Evolutionary conservation across 92 coral and sea anemone genomes (phyloP), one percentile per base, ranked within the genome.

Genomic region (Palythoa grandis): DNA sequence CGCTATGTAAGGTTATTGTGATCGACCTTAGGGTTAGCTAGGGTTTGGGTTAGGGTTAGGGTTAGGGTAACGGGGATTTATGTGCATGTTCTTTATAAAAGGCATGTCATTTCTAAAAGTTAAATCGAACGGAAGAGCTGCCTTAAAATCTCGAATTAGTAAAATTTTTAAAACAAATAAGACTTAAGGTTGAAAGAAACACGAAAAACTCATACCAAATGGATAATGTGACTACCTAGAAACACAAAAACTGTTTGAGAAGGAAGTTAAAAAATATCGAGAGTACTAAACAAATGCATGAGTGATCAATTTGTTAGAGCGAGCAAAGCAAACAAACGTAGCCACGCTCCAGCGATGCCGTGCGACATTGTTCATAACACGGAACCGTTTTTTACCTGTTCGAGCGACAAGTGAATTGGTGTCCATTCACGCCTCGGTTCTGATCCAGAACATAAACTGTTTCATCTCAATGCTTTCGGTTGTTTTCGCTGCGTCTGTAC

Each of bases 341-440:
- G 53, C 38, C 16, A 57, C 29, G 82, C 82, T 77, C 56, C 52
- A 77, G 17, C 23, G 69, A 56, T 17, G 24, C 15, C 19, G 29
- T 54, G 47, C 5, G 12, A 22, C 37, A 29, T 23, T 16, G 68
- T 56, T 76, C 82, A 23, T 19, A 76, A 52, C 19, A 29, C 67
- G 38, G 67, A 76, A 54, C 54, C 6, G 63, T 53, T 19, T 58
- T 76, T 57, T 57, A 77, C 82, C 82, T 77, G 82, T 68, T 53
- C 48, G 35, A 29, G 39, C 68, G 14, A 53, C 17, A 57, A 38
- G 37, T 57, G 52, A 54, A 57, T 56, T 43, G 82, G 50, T 35
- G 37, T 38, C 37, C 69, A 22, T 77, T 72, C 76, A 72, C 52
- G 11, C 65, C 24, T 56, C 69, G 19, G 70, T 57, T 77, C 50